Percentiles rank a stretch among this genome's conserved stretches.
phyloP scores from a whole-genome alignment of 1,140 invertebrate species.

The Campoletis sonorensis region DNA sequence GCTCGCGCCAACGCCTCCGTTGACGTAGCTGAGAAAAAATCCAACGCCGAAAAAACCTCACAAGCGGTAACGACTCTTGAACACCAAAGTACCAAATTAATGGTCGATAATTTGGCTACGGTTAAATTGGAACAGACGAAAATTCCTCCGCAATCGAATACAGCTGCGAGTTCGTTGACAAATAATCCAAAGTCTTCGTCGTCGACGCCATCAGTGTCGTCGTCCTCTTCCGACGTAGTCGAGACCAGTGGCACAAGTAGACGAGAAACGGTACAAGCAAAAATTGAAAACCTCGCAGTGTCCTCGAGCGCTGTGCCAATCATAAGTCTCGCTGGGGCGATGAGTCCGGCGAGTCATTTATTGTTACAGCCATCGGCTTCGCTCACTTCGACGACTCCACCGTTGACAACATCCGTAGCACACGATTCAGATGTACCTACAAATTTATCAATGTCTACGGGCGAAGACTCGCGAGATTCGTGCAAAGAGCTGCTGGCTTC shows the following conservation, averaged over 20 bases:
- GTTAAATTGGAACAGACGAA: constrained; percentile 61
- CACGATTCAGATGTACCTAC: constrained; percentile 67
- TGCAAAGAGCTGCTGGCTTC: constrained; percentile 54
- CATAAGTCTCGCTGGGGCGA: constrained; percentile 57
- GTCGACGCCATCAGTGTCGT: constrained; percentile 41
- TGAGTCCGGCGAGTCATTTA: constrained; percentile 54
- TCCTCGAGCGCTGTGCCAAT: constrained; percentile 51
- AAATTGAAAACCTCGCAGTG: constrained; percentile 61
- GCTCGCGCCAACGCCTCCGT: constrained; percentile 74
- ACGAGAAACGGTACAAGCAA: constrained; percentile 57
- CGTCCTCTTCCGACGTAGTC: constrained; percentile 47
- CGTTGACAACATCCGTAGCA: constrained; percentile 42
- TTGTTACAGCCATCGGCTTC: constrained; percentile 49
- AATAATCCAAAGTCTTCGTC: constrained; percentile 38
- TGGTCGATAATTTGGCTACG: constrained; percentile 56
- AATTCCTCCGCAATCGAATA: constrained; percentile 55
- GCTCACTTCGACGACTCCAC: constrained; percentile 38
- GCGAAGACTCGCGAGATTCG: constrained; percentile 62
- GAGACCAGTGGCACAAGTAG: constrained; percentile 54
- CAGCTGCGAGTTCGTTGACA: constrained; percentile 21
- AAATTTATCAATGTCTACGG: constrained; percentile 72
- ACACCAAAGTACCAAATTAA: constrained; percentile 46
- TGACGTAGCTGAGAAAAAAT: constrained; percentile 61
- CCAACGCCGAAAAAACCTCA: constrained; percentile 56
- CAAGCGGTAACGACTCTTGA: constrained; percentile 38